Conservation (phyloP, 2,113 vertebrate species). For the Amphilophus citrinellus region DNA sequence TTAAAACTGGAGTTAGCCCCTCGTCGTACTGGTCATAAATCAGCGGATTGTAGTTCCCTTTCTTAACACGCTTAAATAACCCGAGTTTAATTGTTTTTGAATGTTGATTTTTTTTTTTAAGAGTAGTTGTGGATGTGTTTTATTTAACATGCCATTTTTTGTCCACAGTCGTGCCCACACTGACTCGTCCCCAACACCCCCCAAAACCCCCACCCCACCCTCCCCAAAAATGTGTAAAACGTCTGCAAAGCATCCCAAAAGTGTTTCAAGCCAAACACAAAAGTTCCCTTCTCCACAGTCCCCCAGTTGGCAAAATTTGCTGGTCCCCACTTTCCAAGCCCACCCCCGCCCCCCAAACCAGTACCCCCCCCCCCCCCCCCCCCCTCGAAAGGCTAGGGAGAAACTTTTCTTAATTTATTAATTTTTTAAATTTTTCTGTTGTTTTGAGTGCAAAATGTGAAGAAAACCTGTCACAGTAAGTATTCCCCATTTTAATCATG, state of each 20-base stretch:
- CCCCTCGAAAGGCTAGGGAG: conserved; percentile 38
- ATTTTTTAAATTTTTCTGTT: conserved; percentile 5
- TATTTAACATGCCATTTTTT: conserved; percentile 43
- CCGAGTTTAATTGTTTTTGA: not conserved
- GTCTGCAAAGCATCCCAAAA: conserved; percentile 85
- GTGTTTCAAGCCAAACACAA: conserved; percentile 78
- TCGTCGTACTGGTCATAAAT: not conserved
- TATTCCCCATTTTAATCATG: conserved; percentile 77
- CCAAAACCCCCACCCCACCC: conserved; percentile 48
- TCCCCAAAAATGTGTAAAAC: conserved; percentile 66
- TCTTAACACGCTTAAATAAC: not conserved
- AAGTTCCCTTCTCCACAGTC: conserved; percentile 57
- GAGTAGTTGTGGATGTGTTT: conserved; percentile 9
- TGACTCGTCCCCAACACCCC: conserved; percentile 64
- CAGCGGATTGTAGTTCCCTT: not conserved
- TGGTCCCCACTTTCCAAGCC: conserved; percentile 36
- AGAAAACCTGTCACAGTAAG: conserved; percentile 80
- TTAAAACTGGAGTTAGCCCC: not conserved
- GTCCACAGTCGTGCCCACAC: conserved; percentile 62
- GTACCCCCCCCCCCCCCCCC: conserved; percentile 20
- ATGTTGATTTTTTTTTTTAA: not conserved
- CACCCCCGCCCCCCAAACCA: conserved; percentile 24
- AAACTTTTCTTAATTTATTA: not conserved
- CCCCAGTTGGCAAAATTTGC: conserved; percentile 60
- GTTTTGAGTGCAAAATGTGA: conserved; percentile 72